phyloP scores from a whole-genome alignment of 2,113 vertebrate genomes.

The Hoplias malabaricus region DNA sequence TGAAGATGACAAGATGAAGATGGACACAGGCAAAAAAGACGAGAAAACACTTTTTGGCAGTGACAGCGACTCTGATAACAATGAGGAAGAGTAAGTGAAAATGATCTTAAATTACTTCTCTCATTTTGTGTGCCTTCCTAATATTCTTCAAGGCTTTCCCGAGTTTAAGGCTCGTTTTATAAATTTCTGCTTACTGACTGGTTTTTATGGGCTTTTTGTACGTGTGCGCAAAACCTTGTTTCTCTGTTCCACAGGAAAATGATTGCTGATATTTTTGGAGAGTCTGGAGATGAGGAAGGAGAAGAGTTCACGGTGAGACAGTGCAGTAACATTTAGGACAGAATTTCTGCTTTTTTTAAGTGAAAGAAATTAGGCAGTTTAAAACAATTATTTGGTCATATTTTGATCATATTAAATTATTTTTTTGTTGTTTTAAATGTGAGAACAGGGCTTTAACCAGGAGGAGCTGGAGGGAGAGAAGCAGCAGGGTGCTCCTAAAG shows the following conservation, averaged over 20 bases:
- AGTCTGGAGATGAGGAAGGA: conserved; percentile 95
- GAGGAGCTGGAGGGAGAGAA: conserved; percentile 92
- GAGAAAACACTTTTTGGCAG: conserved; percentile 93
- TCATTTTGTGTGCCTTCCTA: neutral
- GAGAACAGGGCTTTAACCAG: conserved; percentile 92
- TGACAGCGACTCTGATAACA: conserved; percentile 89
- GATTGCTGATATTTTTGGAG: conserved; percentile 98
- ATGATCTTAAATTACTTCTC: rapidly evolving
- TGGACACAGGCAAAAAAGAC: conserved; percentile 73
- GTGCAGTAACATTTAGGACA: too few species aligned
- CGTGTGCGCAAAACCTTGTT: neutral
- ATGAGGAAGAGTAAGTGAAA: conserved; percentile 90
- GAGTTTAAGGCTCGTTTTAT: too few species aligned
- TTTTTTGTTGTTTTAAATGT: neutral
- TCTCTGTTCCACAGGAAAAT: conserved; percentile 80
- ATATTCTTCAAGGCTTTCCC: too few species aligned
- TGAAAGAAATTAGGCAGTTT: too few species aligned
- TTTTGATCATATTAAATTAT: neutral
- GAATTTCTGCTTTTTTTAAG: too few species aligned
- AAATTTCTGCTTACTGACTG: too few species aligned
- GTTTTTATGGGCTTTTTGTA: neutral
- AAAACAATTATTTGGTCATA: too few species aligned
- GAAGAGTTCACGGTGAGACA: conserved; percentile 92
- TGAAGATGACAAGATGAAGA: conserved; percentile 72
- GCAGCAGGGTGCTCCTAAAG: conserved; percentile 66